Evolutionary conservation across 1,140 invertebrate species (phyloP).

Genomic region (Drosophila albomicans): DNA sequence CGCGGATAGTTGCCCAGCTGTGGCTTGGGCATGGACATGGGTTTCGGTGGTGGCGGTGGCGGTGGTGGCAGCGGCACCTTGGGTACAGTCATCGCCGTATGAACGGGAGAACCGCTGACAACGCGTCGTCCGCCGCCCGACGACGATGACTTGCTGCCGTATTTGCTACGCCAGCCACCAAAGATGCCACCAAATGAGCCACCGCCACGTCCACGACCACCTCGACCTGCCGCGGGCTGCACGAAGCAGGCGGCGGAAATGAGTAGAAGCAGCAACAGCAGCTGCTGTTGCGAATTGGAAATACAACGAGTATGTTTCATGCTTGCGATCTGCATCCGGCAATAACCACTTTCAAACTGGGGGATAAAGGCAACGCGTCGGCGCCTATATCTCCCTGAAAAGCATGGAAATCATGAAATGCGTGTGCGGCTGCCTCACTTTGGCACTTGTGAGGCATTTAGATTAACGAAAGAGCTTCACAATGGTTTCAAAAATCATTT

Average conservation of each 20-base stretch:
- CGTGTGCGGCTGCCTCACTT: constrained; percentile 52
- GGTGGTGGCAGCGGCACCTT: constrained; percentile 61
- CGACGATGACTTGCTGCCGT: constrained; percentile 74
- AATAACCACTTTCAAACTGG: constrained; percentile 61
- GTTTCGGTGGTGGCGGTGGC: constrained; percentile 35
- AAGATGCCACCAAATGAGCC: constrained; percentile 78
- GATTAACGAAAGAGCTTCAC: neutral
- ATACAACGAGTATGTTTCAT: constrained; percentile 53
- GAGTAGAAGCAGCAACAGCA: constrained; percentile 54
- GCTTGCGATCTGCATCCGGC: constrained; percentile 36
- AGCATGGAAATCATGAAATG: constrained; percentile 52
- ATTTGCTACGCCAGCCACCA: constrained; percentile 78
- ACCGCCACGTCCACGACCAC: constrained; percentile 73
- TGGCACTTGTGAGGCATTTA: neutral
- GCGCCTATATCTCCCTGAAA: constrained; percentile 62
- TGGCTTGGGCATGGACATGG: constrained; percentile 53
- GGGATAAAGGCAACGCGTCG: constrained; percentile 29
- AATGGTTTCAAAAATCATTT: rapidly evolving
- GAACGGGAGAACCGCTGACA: constrained; percentile 70
- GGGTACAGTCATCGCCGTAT: constrained; percentile 66
- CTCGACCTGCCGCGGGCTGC: constrained; percentile 57
- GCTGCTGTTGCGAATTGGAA: constrained; percentile 23
- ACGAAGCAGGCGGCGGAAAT: constrained; percentile 37
- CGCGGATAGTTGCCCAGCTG: constrained; percentile 61
- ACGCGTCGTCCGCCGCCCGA: constrained; percentile 60